phyloP scores from a whole-genome alignment of 2,888 invertebrate genomes.

The Argyresthia albistria region DNA sequence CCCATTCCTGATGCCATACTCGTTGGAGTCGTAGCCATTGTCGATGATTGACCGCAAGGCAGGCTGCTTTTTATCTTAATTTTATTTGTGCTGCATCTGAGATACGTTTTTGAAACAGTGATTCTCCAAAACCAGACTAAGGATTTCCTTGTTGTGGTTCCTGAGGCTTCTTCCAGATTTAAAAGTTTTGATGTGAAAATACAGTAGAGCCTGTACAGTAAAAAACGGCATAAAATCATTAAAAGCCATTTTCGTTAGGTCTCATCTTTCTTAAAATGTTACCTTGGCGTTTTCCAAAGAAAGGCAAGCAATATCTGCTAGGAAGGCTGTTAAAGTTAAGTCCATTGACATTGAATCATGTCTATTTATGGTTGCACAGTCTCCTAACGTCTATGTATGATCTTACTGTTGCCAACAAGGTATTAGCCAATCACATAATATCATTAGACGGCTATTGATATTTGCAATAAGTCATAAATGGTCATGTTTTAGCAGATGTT shows the following conservation, averaged over 20 bases:
- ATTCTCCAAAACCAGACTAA: too few relatives aligned
- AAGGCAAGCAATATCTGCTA: constrained; percentile 5
- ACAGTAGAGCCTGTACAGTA: constrained; percentile 9
- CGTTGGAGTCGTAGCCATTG: constrained; percentile 35
- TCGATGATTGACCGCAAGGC: constrained; percentile 28
- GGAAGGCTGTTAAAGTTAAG: constrained; percentile 22
- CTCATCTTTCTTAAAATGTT: not conserved
- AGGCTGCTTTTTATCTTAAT: constrained; percentile 16
- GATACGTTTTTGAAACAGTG: too few relatives aligned
- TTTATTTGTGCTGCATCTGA: too few relatives aligned
- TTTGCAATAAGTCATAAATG: not conserved
- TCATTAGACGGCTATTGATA: constrained; percentile 1
- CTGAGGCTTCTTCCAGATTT: not conserved
- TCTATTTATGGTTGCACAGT: constrained; percentile 52
- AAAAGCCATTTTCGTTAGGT: not conserved
- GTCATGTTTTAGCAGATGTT: constrained; percentile 3
- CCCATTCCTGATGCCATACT: constrained; percentile 55
- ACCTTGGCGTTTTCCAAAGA: constrained; percentile 23
- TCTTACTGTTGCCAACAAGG: constrained; percentile 13
- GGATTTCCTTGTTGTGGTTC: too few relatives aligned
- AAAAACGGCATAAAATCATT: too few relatives aligned
- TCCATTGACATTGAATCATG: constrained; percentile 59
- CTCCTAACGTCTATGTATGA: constrained; percentile 39
- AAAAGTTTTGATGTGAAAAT: not conserved
- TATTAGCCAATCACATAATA: not conserved